Evolutionary conservation across 2,888 invertebrate genomes (phyloP), one percentile per base, ranked within the genome.

Genomic region (Drosophila atripex): DNA sequence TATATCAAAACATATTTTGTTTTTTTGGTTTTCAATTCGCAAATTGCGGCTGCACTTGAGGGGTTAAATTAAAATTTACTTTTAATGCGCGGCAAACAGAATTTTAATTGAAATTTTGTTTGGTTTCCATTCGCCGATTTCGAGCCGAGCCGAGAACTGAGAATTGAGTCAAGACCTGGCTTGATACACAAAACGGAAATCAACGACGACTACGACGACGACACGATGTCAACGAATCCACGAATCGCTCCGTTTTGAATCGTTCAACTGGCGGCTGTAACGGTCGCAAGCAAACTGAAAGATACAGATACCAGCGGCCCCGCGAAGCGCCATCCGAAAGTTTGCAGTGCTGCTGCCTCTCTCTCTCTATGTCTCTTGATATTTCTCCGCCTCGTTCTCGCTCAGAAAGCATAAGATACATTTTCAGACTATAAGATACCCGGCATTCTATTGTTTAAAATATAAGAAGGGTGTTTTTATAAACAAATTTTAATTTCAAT

Each of bases 231-330:
- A 45, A 63, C 60, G 50, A 64, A 32, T 54, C 23, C 65, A 76
- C 64, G 59, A 63, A 70, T 63, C 70, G 55, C 71, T 76, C 76
- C 66, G 63, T 41, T 50, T 52, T 41, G 55, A 66, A 74, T 76
- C 61, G 55, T 18, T 75, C 25, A 80, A 85, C 86, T 86, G 80
- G 65, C 79, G 78, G 86, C 80, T 83, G 82, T 89, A 89, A 89
- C 89, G 88, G 90, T 89, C 87, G 84, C 76, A 84, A 83, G 61
- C 84, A 84, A 88, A 89, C 90, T 90, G 78, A 84, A 70, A 55
- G 65, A 71, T 71, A 56, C 43, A 59, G 60, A 41, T 51, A 45
- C 59, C 58, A 66, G 61, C 47, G 56, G 46, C 59, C 46, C 50
- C 59, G 55, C 56, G 38, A 30, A 53, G 23, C 25, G 16, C 39